Conservation (phyloP, 2,113 vertebrate genomes). For the Eurypyga helias region DNA sequence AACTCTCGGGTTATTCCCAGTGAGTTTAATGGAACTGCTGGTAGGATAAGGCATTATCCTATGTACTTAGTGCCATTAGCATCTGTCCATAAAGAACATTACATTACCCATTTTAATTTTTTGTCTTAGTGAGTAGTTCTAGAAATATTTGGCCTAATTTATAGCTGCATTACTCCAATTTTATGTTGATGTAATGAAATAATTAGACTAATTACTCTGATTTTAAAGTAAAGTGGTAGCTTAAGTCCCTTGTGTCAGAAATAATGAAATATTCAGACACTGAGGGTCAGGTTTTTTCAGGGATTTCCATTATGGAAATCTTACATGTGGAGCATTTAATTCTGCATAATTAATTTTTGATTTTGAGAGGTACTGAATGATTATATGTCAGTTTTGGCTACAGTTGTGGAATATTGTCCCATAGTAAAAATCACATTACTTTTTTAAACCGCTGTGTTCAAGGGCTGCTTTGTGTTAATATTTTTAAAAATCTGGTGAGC, state of each 20-base stretch:
- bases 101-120: not conserved
- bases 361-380: not conserved
- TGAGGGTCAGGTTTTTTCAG: not conserved
- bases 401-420: not conserved
- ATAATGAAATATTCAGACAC: slow-evolving; percentile 1
- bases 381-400: not conserved
- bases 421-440: not conserved
- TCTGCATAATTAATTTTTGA: not conserved
- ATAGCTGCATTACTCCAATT: not conserved
- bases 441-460: not conserved
- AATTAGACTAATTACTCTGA: not conserved
- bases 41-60: not conserved
- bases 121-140: not conserved
- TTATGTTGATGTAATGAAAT: not conserved
- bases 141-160: slow-evolving; percentile 16
- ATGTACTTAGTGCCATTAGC: not conserved
- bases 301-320: not conserved
- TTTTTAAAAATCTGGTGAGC: not conserved
- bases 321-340: not conserved
- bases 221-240: not conserved
- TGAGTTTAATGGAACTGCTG: not conserved
- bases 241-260: not conserved
- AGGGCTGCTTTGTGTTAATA: not conserved
- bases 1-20: not conserved
- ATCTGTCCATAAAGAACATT: not conserved